Percentiles rank a stretch among this genome's conserved stretches.
These are phyloP conservation scores for Smithornis capensis DNA, from an alignment of 2,113 vertebrate species.

Conservation along the genomic window DNA sequence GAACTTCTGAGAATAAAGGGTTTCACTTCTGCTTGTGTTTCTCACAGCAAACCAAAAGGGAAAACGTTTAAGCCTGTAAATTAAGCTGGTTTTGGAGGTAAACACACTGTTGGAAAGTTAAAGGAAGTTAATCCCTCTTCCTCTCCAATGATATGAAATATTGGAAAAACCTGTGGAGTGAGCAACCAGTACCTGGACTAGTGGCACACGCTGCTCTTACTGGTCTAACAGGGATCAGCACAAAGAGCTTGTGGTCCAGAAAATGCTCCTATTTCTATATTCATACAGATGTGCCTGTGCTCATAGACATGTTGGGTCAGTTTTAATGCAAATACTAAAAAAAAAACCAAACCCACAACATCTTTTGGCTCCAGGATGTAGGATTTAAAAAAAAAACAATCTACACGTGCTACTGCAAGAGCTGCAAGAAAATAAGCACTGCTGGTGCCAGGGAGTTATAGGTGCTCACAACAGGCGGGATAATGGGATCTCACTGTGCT, in stretches of 20 bases:
- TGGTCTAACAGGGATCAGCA: neutral
- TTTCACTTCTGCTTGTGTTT: neutral
- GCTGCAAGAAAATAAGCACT: neutral
- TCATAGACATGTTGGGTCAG: neutral
- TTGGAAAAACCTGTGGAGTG: neutral
- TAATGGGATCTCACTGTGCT: neutral
- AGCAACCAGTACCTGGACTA: neutral
- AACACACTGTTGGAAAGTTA: neutral
- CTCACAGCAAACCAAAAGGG: neutral
- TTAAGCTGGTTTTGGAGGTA: neutral
- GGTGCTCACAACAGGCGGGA: neutral
- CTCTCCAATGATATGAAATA: neutral
- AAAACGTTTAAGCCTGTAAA: neutral
- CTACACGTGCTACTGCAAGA: neutral
- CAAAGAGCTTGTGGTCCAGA: neutral
- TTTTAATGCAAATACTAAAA: neutral
- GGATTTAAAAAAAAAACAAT: neutral
- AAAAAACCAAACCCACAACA: neutral
- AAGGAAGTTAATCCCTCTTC: neutral
- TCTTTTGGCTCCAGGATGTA: neutral
- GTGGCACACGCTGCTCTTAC: neutral
- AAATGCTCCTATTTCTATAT: neutral
- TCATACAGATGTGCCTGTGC: accelerated
- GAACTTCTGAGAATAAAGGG: neutral
- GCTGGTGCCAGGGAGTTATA: neutral